Conservation (phyloP, 2,797 vertebrate species). For the Anabacerthia variegaticeps region DNA sequence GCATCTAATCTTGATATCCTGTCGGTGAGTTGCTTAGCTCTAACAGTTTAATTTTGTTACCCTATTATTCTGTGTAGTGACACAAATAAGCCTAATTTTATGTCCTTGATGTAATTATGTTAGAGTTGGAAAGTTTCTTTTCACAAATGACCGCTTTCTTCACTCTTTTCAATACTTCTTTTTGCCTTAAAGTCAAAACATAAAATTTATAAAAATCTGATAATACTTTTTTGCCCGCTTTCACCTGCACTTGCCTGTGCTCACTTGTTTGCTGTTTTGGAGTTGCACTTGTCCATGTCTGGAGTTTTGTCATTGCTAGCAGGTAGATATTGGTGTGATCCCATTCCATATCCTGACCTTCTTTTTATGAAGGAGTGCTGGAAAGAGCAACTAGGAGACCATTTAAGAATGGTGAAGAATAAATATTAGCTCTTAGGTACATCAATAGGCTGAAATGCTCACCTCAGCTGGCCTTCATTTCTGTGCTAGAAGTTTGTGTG, state of each 20-base stretch:
- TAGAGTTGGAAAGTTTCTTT: not conserved
- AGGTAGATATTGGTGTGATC: not conserved
- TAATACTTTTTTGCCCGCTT: not conserved
- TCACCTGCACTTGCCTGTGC: not conserved
- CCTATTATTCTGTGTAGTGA: not conserved
- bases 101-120: not conserved
- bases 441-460: not conserved
- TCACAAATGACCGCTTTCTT: not conserved
- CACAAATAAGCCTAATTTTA: not conserved
- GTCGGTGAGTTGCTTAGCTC: not conserved
- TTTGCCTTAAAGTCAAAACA: not conserved
- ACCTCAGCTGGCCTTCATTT: not conserved
- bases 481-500: not conserved
- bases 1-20: not conserved
- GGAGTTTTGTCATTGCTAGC: not conserved
- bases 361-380: not conserved
- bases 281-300: fast-evolving
- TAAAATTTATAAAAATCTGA: not conserved
- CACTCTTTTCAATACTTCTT: not conserved
- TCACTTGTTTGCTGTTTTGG: not conserved
- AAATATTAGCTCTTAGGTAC: not conserved
- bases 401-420: not conserved
- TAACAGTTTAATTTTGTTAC: not conserved
- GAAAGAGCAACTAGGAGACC: not conserved
- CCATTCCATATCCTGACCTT: not conserved